Conservation (phyloP, 2,113 vertebrate species). For the Eulemur rufifrons region DNA sequence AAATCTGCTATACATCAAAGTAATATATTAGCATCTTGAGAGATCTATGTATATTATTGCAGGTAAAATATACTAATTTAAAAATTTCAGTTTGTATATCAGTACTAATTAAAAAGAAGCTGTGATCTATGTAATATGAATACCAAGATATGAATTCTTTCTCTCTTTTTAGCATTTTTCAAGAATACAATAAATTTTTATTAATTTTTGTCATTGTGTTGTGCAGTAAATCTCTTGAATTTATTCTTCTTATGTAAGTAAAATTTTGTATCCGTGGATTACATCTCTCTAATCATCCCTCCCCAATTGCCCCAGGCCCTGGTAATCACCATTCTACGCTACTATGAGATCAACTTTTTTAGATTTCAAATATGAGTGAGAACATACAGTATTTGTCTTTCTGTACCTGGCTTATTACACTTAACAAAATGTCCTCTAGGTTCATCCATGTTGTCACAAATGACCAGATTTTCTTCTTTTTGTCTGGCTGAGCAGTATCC, state of each 20-base stretch:
- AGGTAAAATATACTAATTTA: background rate
- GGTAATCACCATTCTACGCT: background rate
- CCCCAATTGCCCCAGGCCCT: rapidly evolving
- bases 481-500: background rate
- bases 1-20: background rate
- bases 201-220: too few species aligned
- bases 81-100: background rate
- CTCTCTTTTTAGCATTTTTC: background rate
- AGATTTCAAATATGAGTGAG: background rate
- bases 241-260: background rate
- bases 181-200: background rate
- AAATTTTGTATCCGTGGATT: background rate
- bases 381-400: background rate
- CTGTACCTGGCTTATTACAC: too few species aligned
- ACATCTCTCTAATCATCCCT: too few species aligned
- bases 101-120: background rate
- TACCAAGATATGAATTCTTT: background rate
- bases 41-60: background rate
- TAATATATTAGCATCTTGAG: background rate
- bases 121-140: background rate
- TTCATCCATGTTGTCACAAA: background rate
- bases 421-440: too few species aligned
- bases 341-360: background rate
- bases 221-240: background rate
- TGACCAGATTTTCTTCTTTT: background rate